phyloP scores from a whole-genome alignment of 2,113 vertebrate species.

The Atherinomorus stipes region DNA sequence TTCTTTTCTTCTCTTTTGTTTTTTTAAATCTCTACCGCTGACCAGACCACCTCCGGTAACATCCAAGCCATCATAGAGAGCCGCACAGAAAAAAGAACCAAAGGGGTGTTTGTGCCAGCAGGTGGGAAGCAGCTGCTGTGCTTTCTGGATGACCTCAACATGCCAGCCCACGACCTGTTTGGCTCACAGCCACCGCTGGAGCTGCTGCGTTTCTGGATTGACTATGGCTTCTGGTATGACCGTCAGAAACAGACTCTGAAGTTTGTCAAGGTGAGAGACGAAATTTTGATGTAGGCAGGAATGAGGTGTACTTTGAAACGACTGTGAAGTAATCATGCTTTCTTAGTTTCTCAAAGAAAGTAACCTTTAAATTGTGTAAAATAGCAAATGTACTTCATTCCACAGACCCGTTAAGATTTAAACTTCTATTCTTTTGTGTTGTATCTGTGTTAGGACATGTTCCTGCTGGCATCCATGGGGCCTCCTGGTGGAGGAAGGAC shows the following conservation, averaged over 20 bases:
- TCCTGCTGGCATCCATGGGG: conserved; percentile 90
- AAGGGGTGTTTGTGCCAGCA: conserved; percentile 85
- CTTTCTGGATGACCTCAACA: conserved; percentile 92
- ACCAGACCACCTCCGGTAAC: conserved; percentile 89
- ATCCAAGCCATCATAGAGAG: conserved; percentile 90
- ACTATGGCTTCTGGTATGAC: conserved; percentile 94
- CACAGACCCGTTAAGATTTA: accelerated
- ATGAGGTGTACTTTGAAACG: not conserved
- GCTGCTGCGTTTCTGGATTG: conserved; percentile 89
- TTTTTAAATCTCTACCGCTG: conserved; percentile 21
- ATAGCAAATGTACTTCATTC: not conserved
- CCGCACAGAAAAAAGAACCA: conserved; percentile 89
- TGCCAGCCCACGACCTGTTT: conserved; percentile 89
- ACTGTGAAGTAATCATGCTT: not conserved
- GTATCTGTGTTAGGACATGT: conserved; percentile 84
- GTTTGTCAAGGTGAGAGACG: conserved; percentile 85
- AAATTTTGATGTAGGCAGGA: not conserved
- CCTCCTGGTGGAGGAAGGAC: conserved; percentile 90
- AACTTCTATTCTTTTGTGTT: not conserved
- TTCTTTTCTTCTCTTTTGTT: not conserved
- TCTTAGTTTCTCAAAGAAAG: too few species aligned
- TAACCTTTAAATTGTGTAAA: not conserved
- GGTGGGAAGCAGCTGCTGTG: conserved; percentile 89
- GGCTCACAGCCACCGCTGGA: conserved; percentile 92
- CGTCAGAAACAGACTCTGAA: conserved; percentile 86